These are phyloP conservation scores for Chesias legatella DNA, from an alignment of 2,888 invertebrate species.

Conservation along the genomic window DNA sequence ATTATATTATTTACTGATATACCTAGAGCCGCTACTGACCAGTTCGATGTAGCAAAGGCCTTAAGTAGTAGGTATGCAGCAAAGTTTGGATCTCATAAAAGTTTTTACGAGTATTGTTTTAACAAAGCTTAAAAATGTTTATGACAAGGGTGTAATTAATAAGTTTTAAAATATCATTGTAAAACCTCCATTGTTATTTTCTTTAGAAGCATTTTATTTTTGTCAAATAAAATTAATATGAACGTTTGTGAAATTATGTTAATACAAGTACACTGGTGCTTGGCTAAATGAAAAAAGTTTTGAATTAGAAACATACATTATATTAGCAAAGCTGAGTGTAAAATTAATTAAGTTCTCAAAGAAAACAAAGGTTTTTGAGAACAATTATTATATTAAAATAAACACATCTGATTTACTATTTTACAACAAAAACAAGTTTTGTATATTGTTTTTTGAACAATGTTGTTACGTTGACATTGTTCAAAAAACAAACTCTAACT, in stretches of 20 bases:
- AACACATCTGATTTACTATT: neutral
- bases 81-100: slow-evolving; percentile 27
- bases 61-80: slow-evolving; percentile 15
- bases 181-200: neutral
- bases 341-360: neutral
- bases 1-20: too few species aligned
- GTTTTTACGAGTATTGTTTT: slow-evolving; percentile 26
- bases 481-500: too few species aligned
- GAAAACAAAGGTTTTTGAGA: too few species aligned
- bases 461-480: too few species aligned
- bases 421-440: too few species aligned
- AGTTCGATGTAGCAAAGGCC: neutral
- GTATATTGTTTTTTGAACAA: too few species aligned
- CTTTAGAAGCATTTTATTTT: neutral
- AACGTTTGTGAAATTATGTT: neutral
- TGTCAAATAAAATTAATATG: neutral
- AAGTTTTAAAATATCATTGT: slow-evolving; percentile 3
- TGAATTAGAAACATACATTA: neutral
- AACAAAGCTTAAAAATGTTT: slow-evolving; percentile 24
- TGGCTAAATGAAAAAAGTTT: slow-evolving; percentile 7
- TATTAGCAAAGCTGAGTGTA: slow-evolving; percentile 4
- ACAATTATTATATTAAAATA: neutral
- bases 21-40: neutral
- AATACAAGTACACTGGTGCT: neutral
- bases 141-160: slow-evolving; percentile 15